Percentiles rank a stretch among this genome's conserved stretches.
Conservation (phyloP, 2,797 vertebrate species). For the Phataginus tetradactyla region DNA sequence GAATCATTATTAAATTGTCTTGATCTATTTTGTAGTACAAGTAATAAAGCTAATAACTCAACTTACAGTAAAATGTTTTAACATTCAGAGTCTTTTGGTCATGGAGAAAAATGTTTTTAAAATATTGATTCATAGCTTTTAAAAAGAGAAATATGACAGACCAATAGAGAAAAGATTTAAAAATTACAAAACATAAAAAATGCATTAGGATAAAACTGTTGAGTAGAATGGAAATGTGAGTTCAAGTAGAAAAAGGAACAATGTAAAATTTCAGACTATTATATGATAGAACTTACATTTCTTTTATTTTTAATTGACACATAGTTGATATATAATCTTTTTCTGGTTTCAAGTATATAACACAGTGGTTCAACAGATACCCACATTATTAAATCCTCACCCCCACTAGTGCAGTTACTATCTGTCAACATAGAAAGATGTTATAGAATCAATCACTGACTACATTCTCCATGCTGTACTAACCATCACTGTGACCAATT, state of each 20-base stretch:
- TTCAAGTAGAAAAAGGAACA: background rate
- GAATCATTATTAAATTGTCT: background rate
- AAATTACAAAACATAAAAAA: conserved; percentile 17
- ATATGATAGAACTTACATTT: background rate
- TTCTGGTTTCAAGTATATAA: too few relatives aligned
- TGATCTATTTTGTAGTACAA: background rate
- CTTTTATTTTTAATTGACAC: too few relatives aligned
- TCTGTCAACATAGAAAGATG: too few relatives aligned
- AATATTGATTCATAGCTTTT: background rate
- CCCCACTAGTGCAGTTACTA: too few relatives aligned
- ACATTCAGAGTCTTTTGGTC: background rate
- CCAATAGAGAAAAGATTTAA: conserved; percentile 39
- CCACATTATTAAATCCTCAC: too few relatives aligned
- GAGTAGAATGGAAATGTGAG: background rate
- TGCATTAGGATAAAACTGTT: background rate
- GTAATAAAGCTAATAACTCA: background rate
- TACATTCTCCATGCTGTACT: too few relatives aligned
- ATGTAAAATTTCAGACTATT: background rate
- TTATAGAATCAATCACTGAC: too few relatives aligned
- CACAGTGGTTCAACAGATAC: too few relatives aligned
- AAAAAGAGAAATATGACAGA: background rate
- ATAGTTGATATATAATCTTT: too few relatives aligned
- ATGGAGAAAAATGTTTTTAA: background rate
- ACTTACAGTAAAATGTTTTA: conserved; percentile 8
- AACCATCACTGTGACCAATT: too few relatives aligned